These are phyloP conservation scores for Platysternon megacephalum DNA, from an alignment of 2,113 vertebrate species.

Conservation along the genomic window DNA sequence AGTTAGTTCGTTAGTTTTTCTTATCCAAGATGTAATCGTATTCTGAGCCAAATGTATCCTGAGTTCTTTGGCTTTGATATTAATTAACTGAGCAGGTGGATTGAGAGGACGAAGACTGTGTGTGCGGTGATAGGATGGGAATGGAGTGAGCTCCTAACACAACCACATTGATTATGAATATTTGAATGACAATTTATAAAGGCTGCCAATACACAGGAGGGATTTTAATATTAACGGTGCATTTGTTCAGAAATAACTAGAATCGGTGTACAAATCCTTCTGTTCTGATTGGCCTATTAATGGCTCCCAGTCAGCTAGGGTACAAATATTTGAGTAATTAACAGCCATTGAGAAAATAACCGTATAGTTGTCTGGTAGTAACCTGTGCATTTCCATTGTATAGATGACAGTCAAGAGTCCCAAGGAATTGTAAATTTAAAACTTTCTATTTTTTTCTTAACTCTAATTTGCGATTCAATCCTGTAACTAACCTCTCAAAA, in stretches of 20 bases:
- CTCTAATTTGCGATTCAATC: neutral
- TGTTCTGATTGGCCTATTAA: too few relatives aligned
- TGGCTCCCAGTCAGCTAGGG: neutral
- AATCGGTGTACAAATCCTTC: too few relatives aligned
- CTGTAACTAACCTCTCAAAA: neutral
- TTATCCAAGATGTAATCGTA: neutral
- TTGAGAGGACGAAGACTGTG: neutral
- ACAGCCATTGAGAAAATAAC: neutral
- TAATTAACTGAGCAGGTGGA: neutral
- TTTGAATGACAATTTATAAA: too few relatives aligned
- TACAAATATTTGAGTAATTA: neutral
- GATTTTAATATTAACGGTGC: too few relatives aligned
- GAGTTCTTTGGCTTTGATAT: neutral
- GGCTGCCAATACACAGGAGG: too few relatives aligned
- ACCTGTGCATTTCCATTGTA: neutral
- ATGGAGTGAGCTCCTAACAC: neutral
- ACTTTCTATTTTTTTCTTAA: neutral
- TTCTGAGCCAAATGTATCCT: neutral
- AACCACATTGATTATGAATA: neutral
- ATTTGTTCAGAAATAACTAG: too few relatives aligned
- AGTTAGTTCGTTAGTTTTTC: rapidly evolving
- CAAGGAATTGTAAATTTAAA: rapidly evolving
- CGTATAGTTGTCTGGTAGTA: neutral
- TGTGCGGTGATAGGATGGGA: rapidly evolving
- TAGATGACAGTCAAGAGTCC: rapidly evolving